phyloP scores from a whole-genome alignment of 2,888 invertebrate genomes.

The Oligia fasciuncula region DNA sequence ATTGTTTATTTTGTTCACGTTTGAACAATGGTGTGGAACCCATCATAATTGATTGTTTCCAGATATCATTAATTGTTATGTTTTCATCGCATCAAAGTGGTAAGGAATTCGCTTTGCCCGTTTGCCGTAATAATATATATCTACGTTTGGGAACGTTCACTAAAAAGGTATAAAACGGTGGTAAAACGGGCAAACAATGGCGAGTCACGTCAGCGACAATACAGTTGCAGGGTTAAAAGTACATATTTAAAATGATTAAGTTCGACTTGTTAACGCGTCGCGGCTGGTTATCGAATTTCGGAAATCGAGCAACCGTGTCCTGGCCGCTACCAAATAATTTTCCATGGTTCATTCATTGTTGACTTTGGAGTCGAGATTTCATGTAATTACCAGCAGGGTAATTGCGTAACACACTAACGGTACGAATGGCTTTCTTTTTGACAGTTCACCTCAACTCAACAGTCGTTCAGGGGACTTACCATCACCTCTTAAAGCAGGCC shows the following conservation, averaged over 20 bases:
- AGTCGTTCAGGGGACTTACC: no score
- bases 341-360: constrained; percentile 77
- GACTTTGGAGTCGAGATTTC: constrained; percentile 57
- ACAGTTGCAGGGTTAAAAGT: constrained; percentile 80
- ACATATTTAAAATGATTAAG: constrained; percentile 88
- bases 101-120: constrained; percentile 46
- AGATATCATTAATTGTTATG: constrained; percentile 51
- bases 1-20: constrained; percentile 25
- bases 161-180: constrained; percentile 78
- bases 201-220: constrained; percentile 76
- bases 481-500: no score
- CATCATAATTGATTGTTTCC: constrained; percentile 42
- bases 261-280: constrained; percentile 88
- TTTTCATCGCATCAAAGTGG: constrained; percentile 52
- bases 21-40: constrained; percentile 33
- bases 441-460: not conserved
- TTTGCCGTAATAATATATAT: constrained; percentile 57
- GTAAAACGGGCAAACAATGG: constrained; percentile 82
- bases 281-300: constrained; percentile 86
- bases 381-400: constrained; percentile 59
- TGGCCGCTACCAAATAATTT: constrained; percentile 80
- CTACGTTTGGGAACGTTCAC: constrained; percentile 62
- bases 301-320: constrained; percentile 73
- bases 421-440: not conserved
- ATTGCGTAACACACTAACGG: no score